These are phyloP conservation scores for Aphelinus certus DNA, from an alignment of 1,140 invertebrate genomes.

Conservation along the genomic window DNA sequence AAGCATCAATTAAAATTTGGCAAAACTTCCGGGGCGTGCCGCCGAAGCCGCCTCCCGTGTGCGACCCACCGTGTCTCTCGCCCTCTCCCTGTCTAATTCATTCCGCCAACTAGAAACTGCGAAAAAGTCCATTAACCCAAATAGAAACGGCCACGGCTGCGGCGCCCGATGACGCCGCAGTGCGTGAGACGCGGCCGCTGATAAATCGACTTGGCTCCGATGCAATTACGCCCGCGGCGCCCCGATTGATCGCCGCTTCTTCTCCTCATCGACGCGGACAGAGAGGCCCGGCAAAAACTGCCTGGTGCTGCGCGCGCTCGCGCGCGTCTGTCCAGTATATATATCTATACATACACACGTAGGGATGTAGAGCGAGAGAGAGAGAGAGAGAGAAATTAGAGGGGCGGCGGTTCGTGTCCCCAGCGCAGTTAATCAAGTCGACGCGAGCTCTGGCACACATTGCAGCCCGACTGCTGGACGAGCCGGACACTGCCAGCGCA, in stretches of 20 bases:
- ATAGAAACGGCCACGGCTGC: conserved; percentile 7
- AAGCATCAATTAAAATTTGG: conserved; percentile 35
- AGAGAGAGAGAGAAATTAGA: neutral
- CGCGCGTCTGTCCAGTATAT: neutral
- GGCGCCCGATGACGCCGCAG: neutral
- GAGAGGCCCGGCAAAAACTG: no score
- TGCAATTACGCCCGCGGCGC: conserved; percentile 20
- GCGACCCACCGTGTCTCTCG: neutral
- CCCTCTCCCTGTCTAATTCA: neutral
- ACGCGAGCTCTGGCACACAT: conserved; percentile 13
- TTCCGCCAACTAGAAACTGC: no score
- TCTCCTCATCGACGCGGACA: neutral
- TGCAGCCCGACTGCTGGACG: neutral
- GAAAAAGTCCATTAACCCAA: conserved; percentile 31
- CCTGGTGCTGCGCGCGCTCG: neutral
- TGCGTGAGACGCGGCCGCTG: neutral
- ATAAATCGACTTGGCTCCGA: conserved; percentile 37
- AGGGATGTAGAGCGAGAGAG: neutral
- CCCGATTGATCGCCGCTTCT: conserved; percentile 22
- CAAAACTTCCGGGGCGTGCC: neutral
- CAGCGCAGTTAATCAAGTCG: conserved; percentile 37
- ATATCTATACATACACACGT: no score
- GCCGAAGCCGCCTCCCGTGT: neutral
- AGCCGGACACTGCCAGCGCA: neutral
- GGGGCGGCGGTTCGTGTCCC: neutral